Percentiles rank a stretch among this genome's conserved stretches.
Conservation (phyloP, 2,888 invertebrate genomes). For the Xestia xanthographa region DNA sequence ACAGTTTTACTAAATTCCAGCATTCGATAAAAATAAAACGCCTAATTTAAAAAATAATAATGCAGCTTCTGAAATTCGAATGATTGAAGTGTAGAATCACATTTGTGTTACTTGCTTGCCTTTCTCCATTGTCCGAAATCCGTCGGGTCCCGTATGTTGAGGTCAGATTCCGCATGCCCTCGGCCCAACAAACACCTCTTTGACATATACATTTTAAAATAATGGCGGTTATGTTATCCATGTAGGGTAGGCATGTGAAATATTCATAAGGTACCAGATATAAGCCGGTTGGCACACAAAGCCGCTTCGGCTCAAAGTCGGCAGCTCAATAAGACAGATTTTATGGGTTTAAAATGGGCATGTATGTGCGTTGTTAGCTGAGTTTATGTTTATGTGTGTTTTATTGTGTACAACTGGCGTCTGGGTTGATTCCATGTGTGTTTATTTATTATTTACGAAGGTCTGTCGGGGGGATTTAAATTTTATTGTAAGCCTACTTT, state of each 20-base stretch:
- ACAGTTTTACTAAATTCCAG: not conserved
- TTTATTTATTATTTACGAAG: slow-evolving; percentile 40
- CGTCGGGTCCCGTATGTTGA: slow-evolving; percentile 8
- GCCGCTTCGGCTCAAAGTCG: slow-evolving; percentile 57
- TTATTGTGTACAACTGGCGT: slow-evolving; percentile 23
- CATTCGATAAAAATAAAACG: not conserved
- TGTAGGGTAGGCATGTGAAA: slow-evolving; percentile 70
- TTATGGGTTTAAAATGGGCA: slow-evolving; percentile 65
- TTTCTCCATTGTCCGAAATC: not conserved
- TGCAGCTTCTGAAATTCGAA: not conserved
- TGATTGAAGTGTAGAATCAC: not conserved
- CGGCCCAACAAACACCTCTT: slow-evolving; percentile 18
- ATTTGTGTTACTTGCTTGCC: not conserved
- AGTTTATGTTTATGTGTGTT: slow-evolving; percentile 38
- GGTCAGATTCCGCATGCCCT: slow-evolving; percentile 30
- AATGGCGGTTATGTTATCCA: slow-evolving; percentile 40
- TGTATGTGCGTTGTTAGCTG: slow-evolving; percentile 41
- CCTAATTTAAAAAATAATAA: too few relatives aligned
- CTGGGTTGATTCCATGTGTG: slow-evolving; percentile 15
- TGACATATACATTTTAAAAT: slow-evolving; percentile 49
- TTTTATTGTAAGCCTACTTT: not conserved
- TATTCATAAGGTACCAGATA: slow-evolving; percentile 73
- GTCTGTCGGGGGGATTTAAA: not conserved
- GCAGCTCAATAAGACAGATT: slow-evolving; percentile 74
- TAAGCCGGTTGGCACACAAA: slow-evolving; percentile 70